phyloP scores from a whole-genome alignment of 92 coral and sea anemone genomes.

The Phenganax stokvisi region DNA sequence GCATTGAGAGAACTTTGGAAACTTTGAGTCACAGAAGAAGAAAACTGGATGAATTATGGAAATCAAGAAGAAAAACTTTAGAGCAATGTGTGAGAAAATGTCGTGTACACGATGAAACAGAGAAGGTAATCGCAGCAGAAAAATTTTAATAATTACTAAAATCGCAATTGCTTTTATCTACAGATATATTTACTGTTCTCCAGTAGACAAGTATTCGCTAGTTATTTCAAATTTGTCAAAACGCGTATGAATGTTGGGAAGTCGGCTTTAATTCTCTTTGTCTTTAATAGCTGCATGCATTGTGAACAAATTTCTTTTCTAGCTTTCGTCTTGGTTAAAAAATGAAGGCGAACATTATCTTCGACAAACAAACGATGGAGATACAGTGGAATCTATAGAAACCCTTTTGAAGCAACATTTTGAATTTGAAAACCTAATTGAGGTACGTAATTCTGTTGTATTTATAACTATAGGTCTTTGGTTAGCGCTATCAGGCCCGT shows the following conservation, averaged over 20 bases:
- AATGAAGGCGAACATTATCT: constrained; percentile 89
- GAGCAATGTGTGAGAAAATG: constrained; percentile 93
- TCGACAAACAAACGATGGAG: constrained; percentile 71
- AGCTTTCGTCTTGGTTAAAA: constrained; percentile 81
- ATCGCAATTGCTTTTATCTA: too few relatives aligned
- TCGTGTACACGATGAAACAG: constrained; percentile 85
- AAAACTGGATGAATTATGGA: constrained; percentile 89
- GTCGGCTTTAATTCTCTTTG: too few relatives aligned
- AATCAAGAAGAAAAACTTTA: constrained; percentile 66
- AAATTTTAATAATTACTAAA: not conserved
- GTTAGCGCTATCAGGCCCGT: too few relatives aligned
- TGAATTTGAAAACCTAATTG: constrained; percentile 70
- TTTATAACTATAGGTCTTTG: too few relatives aligned
- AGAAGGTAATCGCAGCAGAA: constrained; percentile 44
- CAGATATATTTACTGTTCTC: too few relatives aligned
- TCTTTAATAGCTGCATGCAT: too few relatives aligned
- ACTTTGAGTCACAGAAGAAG: constrained; percentile 80
- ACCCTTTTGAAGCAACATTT: constrained; percentile 75
- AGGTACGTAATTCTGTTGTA: constrained; percentile 29
- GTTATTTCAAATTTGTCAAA: too few relatives aligned
- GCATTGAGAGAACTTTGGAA: constrained; percentile 84
- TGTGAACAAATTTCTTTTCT: not conserved
- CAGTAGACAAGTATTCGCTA: too few relatives aligned
- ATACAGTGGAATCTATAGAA: constrained; percentile 68
- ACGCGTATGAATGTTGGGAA: too few relatives aligned